Evolutionary conservation across 2,888 invertebrate species (phyloP), one percentile per base, ranked within the genome.

Genomic region (Leptarthrus brevirostris): DNA sequence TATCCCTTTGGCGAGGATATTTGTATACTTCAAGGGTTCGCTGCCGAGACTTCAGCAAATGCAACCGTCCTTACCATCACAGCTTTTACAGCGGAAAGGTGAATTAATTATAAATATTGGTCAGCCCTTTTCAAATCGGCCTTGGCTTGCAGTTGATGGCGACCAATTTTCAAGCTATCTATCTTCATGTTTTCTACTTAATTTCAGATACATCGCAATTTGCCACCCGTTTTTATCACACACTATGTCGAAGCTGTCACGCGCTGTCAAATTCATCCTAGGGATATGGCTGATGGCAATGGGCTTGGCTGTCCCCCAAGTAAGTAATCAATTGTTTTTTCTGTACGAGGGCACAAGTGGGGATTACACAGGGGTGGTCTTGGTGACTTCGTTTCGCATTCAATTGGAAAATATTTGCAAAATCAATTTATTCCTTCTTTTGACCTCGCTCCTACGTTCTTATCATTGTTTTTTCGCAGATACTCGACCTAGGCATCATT

Each of bases 41-140:
- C 92, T 0, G 91, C 93, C 0, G 94, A 94, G 83, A 92, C 92
- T 0, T 91, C 91, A 1, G 90, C 91, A 0, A 92, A 92, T 80
- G 92, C 92, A 0, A 93, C 93, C 0, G 93, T 94, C 3, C 83
- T 91, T 76, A 92, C 91, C 4, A 94, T 94, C 79, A 93, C 93
- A 0, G 92, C 93, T 3, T 94, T 94, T 82, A 94, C 91, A 0
- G 89, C 93, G 8, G 94, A 94, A 83, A 72, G 72, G 1, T 89
- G 91, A 4, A 81, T 87, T 1, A 12, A 64, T n/a, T n/a, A 2
- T 54, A 10, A 54, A 26, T 54, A 24, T 30, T 54, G 4, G 26
- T 1, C 5, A 54, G n/a, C 5, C 20, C 40, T 40, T 61, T 44
- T 44, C 10, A 14, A 18, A 14, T 10, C n/a, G 40, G 24, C 30